Evolutionary conservation across 2,888 invertebrate genomes (phyloP), one percentile per base, ranked within the genome.

Genomic region (Diloba caeruleocephala): DNA sequence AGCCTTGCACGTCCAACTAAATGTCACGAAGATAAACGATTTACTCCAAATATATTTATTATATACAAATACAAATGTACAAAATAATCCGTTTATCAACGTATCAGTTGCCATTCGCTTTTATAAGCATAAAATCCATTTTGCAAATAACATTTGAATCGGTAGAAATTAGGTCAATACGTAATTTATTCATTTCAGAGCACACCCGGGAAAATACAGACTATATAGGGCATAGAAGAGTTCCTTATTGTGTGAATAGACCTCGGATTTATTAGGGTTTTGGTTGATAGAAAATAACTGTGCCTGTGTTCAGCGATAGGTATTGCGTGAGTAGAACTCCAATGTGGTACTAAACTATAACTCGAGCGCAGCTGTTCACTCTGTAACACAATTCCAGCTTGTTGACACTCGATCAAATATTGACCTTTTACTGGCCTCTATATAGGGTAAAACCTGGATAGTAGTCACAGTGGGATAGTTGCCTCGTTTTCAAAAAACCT

Each of bases 131-230:
- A 8, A 48, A 58, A 46, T 25, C 13, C 25, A 58, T 33, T 58
- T 58, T 28, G 39, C 28, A 42, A 38, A 65, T 42, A 57, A 33
- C 41, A 29, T 46, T 65, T 34, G 36, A 32, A 28, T 32, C 26
- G 15, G 12, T 28, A 21, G 28, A 61, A 60, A 60, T 60, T 67
- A 67, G 39, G 43, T 41, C 43, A 60, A 51, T 51, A 41, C 14
- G 19, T 32, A 32, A 32, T 43, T 36, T 43, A 41, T 51, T 39
- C 10, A 9, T 43, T 50, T 51, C 17, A 9, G 10, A 31, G 34
- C 32, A 36, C 34, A 57, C 12, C n/a, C 6, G 28, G 33, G 26
- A 19, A 13, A 32, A 55, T 14, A 5, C 13, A n/a, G 23, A 25
- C 19, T 23, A 26, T 25, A 6, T 25, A 15, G 31, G 15, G 14